phyloP scores from a whole-genome alignment of 1,140 invertebrate genomes.

The Anoplolepis gracilipes region DNA sequence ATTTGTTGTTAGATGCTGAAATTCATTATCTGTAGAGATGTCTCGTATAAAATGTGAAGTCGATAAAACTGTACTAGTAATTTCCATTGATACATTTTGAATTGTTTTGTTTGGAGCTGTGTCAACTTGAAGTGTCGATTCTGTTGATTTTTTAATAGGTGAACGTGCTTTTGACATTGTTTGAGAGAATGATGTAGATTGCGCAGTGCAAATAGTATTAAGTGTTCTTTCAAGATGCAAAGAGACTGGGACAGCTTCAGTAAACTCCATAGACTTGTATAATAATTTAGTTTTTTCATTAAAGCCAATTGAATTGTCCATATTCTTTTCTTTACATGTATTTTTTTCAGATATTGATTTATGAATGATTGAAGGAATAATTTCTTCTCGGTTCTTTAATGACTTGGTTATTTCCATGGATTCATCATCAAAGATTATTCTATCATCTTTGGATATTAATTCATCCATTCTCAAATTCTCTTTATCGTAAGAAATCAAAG shows the following conservation, averaged over 20 bases:
- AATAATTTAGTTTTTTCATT: conserved; percentile 53
- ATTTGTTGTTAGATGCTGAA: neutral
- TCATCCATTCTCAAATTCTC: conserved; percentile 1
- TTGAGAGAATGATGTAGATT: neutral
- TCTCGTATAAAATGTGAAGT: neutral
- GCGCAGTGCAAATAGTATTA: neutral
- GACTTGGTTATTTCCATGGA: conserved; percentile 65
- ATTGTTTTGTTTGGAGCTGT: conserved; percentile 4
- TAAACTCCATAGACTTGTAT: conserved; percentile 66
- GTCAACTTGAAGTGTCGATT: neutral
- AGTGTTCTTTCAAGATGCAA: neutral
- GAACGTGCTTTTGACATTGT: neutral
- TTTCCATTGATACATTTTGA: conserved; percentile 60
- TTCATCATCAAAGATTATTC: conserved; percentile 13
- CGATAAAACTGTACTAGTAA: conserved; percentile 48
- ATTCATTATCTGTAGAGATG: neutral
- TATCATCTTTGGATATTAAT: neutral
- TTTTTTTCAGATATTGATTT: neutral
- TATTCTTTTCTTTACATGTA: neutral
- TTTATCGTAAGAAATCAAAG: neutral
- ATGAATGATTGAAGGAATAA: neutral
- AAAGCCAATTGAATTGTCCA: neutral
- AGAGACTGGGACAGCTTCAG: conserved; percentile 16
- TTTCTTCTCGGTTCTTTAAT: neutral
- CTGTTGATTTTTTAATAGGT: neutral